Evolutionary conservation across 2,797 vertebrate species (phyloP), one percentile per base, ranked within the genome.

Genomic region (Rhynchotus rufescens): DNA sequence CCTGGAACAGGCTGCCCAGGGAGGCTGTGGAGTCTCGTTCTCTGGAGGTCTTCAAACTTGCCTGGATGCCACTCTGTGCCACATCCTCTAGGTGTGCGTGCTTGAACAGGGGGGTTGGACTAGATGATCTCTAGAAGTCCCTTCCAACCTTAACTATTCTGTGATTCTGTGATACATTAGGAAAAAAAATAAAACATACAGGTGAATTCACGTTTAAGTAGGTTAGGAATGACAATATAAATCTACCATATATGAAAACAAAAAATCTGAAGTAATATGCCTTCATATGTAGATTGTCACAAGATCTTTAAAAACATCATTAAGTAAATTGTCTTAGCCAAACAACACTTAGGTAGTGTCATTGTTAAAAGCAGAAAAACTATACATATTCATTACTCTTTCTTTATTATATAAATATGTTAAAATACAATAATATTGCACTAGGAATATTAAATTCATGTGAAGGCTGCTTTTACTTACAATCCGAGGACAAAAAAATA

Each of bases 221-320:
- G 6, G 25, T 22, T 73, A 69, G 15, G 12, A 69, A 82, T 26
- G 13, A 78, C 26, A 30, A 30, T 15, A 51, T 12, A 34, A 26
- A 12, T 1, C 1, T 67, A 40, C 3, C 26, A 3, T 32, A 61
- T 52, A 51, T 26, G 49, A 51, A 25, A 65, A 23, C 12, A 51
- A 10, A 40, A 40, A 30, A 12, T 2, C 1, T 68, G 30, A 2
- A 30, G 3, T 32, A 61, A 26, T 22, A 57, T 7, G 1, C 4
- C 17, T 45, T 74, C 23, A 45, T 52, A 15, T 28, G 10, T 4
- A 62, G 14, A 69, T 28, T 45, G 1, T 30, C 74, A 12, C 3
- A n/a, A 79, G 7, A 28, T 62, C 4, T 76, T 79, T 69, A 65
- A 40, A 9, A 86, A 28, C 14, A 66, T 3, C 15, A 57, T 91